phyloP scores from a whole-genome alignment of 2,797 vertebrate species.

The Microcaecilia unicolor region DNA sequence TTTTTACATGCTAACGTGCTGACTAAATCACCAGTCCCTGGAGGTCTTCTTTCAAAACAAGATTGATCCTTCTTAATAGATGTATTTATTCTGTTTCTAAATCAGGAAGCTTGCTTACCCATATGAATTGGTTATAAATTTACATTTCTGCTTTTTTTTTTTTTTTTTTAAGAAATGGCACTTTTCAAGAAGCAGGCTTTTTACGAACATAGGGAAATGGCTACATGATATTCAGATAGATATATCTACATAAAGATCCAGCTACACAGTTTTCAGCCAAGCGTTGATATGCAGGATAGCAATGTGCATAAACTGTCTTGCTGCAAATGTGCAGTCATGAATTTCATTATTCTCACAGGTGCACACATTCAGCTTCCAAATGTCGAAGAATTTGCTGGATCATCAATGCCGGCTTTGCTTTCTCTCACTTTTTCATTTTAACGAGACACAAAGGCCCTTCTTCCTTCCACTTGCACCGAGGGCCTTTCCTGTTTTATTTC shows the following conservation, averaged over 20 bases:
- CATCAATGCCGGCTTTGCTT: accelerated
- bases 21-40: not conserved
- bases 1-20: not conserved
- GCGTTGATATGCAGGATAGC: not conserved
- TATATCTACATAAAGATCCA: accelerated
- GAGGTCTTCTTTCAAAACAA: slow-evolving; percentile 1
- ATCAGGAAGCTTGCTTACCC: not conserved
- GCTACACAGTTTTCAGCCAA: not conserved
- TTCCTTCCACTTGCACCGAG: not conserved
- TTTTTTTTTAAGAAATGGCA: not conserved
- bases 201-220: not conserved
- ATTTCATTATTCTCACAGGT: not conserved
- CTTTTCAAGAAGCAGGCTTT: not conserved
- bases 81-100: accelerated
- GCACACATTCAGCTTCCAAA: accelerated
- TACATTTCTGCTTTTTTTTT: accelerated
- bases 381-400: not conserved
- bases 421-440: accelerated
- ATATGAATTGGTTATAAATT: not conserved
- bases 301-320: not conserved
- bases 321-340: not conserved
- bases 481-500: not conserved
- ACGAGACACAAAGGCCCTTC: not conserved
- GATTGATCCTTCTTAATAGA: not conserved
- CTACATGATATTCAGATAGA: not conserved